Percentiles rank a stretch among this genome's conserved stretches.
These are phyloP conservation scores for Chirona hameri DNA, from an alignment of 2,888 invertebrate genomes.

Conservation along the genomic window DNA sequence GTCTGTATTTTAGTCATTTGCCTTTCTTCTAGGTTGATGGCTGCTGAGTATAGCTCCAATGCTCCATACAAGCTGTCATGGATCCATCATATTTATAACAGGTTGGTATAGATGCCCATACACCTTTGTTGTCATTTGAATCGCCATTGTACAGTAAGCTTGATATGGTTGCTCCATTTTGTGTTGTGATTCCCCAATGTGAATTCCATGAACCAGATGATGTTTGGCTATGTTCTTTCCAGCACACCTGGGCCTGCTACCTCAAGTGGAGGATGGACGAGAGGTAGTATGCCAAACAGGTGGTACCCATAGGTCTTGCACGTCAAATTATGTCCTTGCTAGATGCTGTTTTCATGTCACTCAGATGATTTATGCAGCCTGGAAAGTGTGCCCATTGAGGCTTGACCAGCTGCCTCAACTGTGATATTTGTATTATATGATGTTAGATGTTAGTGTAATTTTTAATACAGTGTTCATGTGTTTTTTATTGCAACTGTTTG, in stretches of 20 bases:
- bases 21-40: slow-evolving; percentile 22
- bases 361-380: not conserved
- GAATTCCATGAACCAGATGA: not conserved
- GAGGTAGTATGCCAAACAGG: not conserved
- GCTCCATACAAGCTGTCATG: not conserved
- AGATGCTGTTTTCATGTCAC: not conserved
- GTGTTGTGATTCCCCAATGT: not conserved
- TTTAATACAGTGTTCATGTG: not conserved
- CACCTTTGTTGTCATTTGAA: not conserved
- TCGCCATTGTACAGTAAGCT: not conserved
- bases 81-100: slow-evolving; percentile 12
- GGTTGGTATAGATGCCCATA: not conserved
- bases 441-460: not conserved
- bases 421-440: not conserved
- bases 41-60: not conserved
- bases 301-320: not conserved
- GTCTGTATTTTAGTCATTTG: not conserved
- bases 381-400: not conserved
- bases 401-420: not conserved
- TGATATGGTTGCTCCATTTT: not conserved
- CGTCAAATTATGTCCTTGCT: not conserved
- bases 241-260: not conserved
- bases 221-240: not conserved
- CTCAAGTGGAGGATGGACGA: not conserved
- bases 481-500: too few species aligned